phyloP scores from a whole-genome alignment of 2,113 vertebrate species.

The Actinemys pallida region DNA sequence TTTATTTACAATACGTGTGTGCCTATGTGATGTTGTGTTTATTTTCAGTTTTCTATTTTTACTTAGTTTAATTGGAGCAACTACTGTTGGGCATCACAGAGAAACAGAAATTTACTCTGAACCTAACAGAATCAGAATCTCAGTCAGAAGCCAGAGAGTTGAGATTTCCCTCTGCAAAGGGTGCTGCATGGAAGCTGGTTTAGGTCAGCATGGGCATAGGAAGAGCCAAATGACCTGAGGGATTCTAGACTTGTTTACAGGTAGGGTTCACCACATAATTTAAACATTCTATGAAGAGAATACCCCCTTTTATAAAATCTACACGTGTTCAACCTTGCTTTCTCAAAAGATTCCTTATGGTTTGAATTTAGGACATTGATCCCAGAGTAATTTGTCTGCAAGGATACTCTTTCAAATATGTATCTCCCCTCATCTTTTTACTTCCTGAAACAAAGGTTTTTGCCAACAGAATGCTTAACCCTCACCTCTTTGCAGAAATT shows the following conservation, averaged over 20 bases:
- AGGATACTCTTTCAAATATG: background rate
- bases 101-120: background rate
- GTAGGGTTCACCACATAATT: background rate
- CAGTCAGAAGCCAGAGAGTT: background rate
- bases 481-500: background rate
- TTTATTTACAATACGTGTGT: background rate
- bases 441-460: background rate
- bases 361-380: background rate
- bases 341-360: background rate
- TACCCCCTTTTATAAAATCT: background rate
- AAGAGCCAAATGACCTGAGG: background rate
- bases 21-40: background rate
- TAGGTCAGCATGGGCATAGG: background rate
- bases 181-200: background rate
- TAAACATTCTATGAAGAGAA: background rate
- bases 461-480: background rate
- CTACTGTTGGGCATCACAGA: background rate
- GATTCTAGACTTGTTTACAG: background rate
- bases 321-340: background rate
- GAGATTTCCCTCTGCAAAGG: rapidly evolving
- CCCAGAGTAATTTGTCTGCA: background rate
- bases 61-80: background rate
- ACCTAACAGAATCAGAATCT: background rate
- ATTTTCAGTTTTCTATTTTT: background rate
- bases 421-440: background rate